A percentile compares a stretch with the other conserved stretches of the same genome.
Conservation (phyloP, 23 tunicate genomes). For the Aplidium turbinatum region DNA sequence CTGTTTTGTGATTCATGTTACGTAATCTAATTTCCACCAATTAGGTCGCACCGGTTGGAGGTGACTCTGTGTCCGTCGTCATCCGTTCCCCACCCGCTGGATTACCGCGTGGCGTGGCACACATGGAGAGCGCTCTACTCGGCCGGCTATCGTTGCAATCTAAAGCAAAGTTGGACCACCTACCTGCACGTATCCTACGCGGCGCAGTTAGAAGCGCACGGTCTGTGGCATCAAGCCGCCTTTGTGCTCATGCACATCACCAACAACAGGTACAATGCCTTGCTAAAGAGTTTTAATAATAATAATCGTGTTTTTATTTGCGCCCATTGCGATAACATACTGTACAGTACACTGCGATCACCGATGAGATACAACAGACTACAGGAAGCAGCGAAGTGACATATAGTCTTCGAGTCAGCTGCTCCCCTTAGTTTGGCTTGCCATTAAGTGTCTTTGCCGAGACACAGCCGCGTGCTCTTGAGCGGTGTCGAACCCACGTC, state of each 20-base stretch:
- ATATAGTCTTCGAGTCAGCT: no score
- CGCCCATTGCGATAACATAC: no score
- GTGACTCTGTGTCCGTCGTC: slow-evolving; percentile 48
- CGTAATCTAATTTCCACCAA: not conserved
- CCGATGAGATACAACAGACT: no score
- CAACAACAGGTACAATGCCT: slow-evolving; percentile 57
- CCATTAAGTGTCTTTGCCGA: no score
- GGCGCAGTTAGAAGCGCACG: slow-evolving; percentile 62
- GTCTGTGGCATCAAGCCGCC: slow-evolving; percentile 61
- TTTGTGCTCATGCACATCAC: slow-evolving; percentile 69
- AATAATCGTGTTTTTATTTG: no score
- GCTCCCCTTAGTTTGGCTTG: no score
- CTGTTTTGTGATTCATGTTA: not conserved
- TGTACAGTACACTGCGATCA: no score
- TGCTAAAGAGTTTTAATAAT: no score
- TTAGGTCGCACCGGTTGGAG: slow-evolving; percentile 72
- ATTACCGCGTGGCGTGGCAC: slow-evolving; percentile 58
- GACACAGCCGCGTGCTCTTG: no score
- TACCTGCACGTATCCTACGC: slow-evolving; percentile 62
- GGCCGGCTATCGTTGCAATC: slow-evolving; percentile 39
- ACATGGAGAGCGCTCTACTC: slow-evolving; percentile 51
- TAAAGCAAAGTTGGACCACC: slow-evolving; percentile 1
- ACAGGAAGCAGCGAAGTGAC: no score
- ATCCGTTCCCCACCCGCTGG: slow-evolving; percentile 59
- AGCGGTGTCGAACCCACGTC: no score